Evolutionary conservation across 2,797 vertebrate species (phyloP).

Genomic region (Chloroceryle amazona): DNA sequence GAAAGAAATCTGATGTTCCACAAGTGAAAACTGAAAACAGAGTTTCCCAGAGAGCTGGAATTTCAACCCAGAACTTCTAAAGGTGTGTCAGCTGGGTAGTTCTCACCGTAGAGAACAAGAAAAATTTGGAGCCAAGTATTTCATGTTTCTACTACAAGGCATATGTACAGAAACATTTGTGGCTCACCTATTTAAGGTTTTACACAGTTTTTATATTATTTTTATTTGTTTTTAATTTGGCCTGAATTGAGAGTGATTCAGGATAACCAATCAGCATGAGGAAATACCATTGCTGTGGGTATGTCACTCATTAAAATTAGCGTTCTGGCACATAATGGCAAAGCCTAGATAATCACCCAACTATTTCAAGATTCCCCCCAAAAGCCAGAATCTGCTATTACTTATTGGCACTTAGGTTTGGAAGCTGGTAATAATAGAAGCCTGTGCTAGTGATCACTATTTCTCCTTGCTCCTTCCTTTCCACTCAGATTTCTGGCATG

Average conservation of each 20-base stretch:
- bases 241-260: background rate
- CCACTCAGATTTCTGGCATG: background rate
- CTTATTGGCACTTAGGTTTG: background rate
- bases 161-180: background rate
- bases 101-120: background rate
- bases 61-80: background rate
- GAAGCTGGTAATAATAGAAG: background rate
- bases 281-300: background rate
- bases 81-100: background rate
- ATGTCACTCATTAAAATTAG: background rate
- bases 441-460: background rate
- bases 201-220: background rate
- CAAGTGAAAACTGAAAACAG: background rate
- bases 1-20: background rate
- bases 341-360: background rate
- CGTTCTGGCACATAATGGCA: background rate
- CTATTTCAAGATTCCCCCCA: background rate
- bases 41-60: background rate
- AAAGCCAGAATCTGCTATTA: background rate
- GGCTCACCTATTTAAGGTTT: background rate
- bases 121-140: background rate
- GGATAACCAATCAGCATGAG: background rate
- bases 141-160: background rate
- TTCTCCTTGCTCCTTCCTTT: accelerated
- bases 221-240: background rate